Percentiles rank a stretch among this genome's conserved stretches.
Evolutionary conservation across 1,140 invertebrate species (phyloP).

Genomic region (Chironomus tepperi): DNA sequence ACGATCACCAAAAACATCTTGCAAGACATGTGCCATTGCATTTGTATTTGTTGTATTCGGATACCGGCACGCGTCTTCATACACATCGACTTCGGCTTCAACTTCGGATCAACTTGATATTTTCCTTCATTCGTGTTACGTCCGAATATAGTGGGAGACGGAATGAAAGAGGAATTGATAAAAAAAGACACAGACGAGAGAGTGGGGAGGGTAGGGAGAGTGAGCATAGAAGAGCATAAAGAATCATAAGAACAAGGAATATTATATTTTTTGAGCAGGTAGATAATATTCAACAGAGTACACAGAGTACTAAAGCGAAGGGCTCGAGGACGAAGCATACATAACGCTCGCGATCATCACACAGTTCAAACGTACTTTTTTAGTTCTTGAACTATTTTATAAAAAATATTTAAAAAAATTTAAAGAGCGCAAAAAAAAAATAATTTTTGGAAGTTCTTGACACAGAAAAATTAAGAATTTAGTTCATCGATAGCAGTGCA

Average conservation of each 20-base stretch:
- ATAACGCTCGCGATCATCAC: constrained; percentile 31
- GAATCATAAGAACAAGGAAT: neutral
- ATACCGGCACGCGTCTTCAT: neutral
- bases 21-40: neutral
- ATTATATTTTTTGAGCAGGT: constrained; percentile 1
- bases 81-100: neutral
- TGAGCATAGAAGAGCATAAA: neutral
- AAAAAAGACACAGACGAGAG: neutral
- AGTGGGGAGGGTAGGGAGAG: neutral
- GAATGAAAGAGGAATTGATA: neutral
- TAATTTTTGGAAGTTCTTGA: neutral
- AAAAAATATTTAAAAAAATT: neutral
- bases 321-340: constrained; percentile 36
- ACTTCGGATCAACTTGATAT: neutral
- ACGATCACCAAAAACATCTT: neutral
- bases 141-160: neutral
- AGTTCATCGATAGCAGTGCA: neutral
- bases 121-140: neutral
- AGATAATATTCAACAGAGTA: constrained; percentile 26
- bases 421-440: neutral
- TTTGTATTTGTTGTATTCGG: neutral
- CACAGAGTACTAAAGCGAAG: constrained; percentile 31
- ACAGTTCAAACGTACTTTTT: neutral
- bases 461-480: neutral
- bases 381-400: neutral